Conservation (phyloP, 2,888 invertebrate genomes). For the Acleris sparsana region DNA sequence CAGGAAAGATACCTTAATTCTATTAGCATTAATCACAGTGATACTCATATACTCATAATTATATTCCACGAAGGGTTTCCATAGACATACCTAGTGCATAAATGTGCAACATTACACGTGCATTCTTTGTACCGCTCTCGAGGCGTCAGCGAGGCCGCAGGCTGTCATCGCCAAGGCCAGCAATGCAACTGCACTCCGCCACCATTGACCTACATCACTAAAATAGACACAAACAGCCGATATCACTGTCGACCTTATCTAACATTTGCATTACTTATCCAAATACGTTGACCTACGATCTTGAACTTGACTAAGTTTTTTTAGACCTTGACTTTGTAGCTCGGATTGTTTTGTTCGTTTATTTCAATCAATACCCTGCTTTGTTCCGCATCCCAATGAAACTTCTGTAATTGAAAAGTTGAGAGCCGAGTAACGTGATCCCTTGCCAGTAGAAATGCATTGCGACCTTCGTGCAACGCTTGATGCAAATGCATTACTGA, state of each 20-base stretch:
- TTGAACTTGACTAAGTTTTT: slow-evolving; percentile 26
- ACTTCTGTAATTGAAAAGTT: not conserved
- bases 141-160: slow-evolving; percentile 22
- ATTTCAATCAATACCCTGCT: not conserved
- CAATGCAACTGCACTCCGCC: slow-evolving; percentile 31
- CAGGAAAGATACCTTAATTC: not conserved
- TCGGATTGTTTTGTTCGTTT: not conserved
- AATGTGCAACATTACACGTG: slow-evolving; percentile 25
- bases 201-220: slow-evolving; percentile 30
- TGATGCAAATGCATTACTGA: slow-evolving; percentile 35
- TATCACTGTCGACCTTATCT: slow-evolving; percentile 21
- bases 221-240: slow-evolving; percentile 12
- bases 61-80: slow-evolving; percentile 6
- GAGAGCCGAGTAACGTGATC: not conserved
- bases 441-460: slow-evolving; percentile 2
- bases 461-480: slow-evolving; percentile 10
- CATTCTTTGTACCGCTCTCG: slow-evolving; percentile 34
- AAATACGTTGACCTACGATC: slow-evolving; percentile 25
- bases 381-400: not conserved
- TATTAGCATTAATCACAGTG: not conserved
- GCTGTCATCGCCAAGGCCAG: slow-evolving; percentile 34
- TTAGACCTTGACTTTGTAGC: not conserved
- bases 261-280: slow-evolving; percentile 34
- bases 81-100: slow-evolving; percentile 10
- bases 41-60: too few relatives aligned